Evolutionary conservation across 2,797 vertebrate genomes (phyloP), one percentile per base, ranked within the genome.

Genomic region (Discoglossus pictus): DNA sequence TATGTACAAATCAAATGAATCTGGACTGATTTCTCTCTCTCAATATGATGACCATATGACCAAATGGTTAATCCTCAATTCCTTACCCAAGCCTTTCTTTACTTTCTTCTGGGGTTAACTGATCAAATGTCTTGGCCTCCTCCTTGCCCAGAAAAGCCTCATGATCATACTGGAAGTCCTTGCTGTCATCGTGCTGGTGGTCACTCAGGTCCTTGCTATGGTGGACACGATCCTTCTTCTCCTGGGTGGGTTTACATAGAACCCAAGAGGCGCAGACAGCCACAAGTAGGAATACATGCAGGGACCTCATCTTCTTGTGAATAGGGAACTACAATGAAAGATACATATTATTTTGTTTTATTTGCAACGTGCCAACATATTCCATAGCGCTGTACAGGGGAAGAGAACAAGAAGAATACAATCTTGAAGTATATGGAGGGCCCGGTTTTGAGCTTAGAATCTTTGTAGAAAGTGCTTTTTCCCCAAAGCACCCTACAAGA

Each of bases 121-220:
- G 91, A 80, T 93, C 92, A 12, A 97, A 97, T 11, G 92, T 93
- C 80, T 92, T 93, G 43, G 94, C 86, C 44, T 93, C 92, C 31
- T 96, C 94, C 64, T 90, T 91, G 51, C 94, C 94, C 74, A 97
- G 83, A 56, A 97, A 97, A 54, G 94, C 94, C 65, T 96, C 93
- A 0, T 97, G 94, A 84, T 97, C 94, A 1, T 91, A 97, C 68
- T 92, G 88, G 81, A 82, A 95, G 68, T 86, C 80, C 0, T 85
- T 73, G 7, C 13, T 47, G n/a, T 93, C 92, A 0, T 91, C 78
- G 1, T 92, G 92, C 35, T 8, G 50, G 12, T 83, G 90, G 71
- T 91, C 89, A 2, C 92, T 94, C 59, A 96, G 86, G 24, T 93
- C 88, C 2, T 79, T 75, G 1, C 84, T 80, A 67, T 88, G 93